phyloP scores from a whole-genome alignment of 2,888 invertebrate genomes.

The Leucoptera coffeella region DNA sequence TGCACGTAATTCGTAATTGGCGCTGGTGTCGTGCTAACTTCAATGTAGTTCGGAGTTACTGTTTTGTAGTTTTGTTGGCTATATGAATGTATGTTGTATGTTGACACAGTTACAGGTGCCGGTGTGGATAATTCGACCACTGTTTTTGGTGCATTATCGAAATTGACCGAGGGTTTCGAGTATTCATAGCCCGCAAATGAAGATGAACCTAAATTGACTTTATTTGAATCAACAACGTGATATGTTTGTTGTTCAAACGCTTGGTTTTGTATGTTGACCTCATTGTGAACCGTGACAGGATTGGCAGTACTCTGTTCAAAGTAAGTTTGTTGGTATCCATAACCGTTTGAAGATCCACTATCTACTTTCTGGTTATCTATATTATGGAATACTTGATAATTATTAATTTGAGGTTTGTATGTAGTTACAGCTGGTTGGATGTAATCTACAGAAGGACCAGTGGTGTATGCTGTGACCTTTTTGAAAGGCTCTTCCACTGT shows the following conservation, averaged over 20 bases:
- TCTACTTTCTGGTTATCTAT: conserved; percentile 7
- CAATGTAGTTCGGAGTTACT: neutral
- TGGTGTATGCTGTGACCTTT: conserved; percentile 34
- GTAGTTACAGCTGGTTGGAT: conserved; percentile 15
- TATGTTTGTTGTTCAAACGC: conserved; percentile 22
- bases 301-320: conserved; percentile 12
- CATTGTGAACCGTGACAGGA: conserved; percentile 15
- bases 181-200: conserved; percentile 12
- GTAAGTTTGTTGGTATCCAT: conserved; percentile 8
- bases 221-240: conserved; percentile 22
- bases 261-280: conserved; percentile 23
- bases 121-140: conserved; percentile 10
- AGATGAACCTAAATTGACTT: conserved; percentile 14
- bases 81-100: conserved; percentile 23
- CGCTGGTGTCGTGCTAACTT: neutral
- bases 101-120: conserved; percentile 15
- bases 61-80: conserved; percentile 18
- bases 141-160: conserved; percentile 21
- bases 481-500: conserved; percentile 32
- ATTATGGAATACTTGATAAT: conserved; percentile 10
- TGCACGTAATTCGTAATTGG: too few species aligned
- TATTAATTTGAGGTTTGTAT: conserved; percentile 9
- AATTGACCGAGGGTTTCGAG: conserved; percentile 12
- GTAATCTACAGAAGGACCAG: conserved; percentile 20
- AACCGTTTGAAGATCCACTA: conserved; percentile 6